These are phyloP conservation scores for Calliopsis andreniformis DNA, from an alignment of 1,140 invertebrate genomes.

Conservation along the genomic window DNA sequence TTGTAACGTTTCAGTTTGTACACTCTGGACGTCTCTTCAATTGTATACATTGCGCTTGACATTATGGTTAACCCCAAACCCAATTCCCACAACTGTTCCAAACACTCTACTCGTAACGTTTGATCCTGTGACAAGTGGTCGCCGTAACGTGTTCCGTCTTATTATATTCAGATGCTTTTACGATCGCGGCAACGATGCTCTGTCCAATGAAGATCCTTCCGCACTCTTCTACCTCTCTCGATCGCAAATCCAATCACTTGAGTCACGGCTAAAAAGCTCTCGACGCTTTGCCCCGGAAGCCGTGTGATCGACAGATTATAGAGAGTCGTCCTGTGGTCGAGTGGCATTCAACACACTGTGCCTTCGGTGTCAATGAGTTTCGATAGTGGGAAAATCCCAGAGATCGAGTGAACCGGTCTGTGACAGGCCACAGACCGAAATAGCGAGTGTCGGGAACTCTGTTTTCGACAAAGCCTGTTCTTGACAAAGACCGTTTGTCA, in stretches of 20 bases:
- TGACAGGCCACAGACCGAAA: conserved; percentile 8
- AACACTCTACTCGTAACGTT: background rate
- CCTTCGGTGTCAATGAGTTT: conserved; percentile 46
- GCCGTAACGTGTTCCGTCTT: background rate
- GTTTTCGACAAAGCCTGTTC: conserved; percentile 42
- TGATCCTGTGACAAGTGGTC: background rate
- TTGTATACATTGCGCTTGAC: no score
- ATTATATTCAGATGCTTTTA: conserved; percentile 3
- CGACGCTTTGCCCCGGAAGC: conserved; percentile 14
- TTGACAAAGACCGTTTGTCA: conserved; percentile 38
- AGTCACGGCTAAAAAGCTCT: conserved; percentile 43
- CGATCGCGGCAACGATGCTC: background rate
- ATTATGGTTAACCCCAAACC: background rate
- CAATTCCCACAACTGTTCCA: background rate
- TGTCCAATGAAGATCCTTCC: background rate
- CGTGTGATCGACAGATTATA: conserved; percentile 57
- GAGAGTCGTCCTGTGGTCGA: conserved; percentile 49
- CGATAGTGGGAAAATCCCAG: conserved; percentile 42
- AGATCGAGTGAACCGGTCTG: conserved; percentile 52
- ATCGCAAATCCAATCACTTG: conserved; percentile 34
- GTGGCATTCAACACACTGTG: conserved; percentile 42
- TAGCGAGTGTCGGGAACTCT: conserved; percentile 5
- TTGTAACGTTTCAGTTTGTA: no score
- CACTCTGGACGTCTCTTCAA: no score
- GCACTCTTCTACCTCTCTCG: background rate